Evolutionary conservation across 2,888 invertebrate species (phyloP).

Genomic region (Tinea semifulvella): DNA sequence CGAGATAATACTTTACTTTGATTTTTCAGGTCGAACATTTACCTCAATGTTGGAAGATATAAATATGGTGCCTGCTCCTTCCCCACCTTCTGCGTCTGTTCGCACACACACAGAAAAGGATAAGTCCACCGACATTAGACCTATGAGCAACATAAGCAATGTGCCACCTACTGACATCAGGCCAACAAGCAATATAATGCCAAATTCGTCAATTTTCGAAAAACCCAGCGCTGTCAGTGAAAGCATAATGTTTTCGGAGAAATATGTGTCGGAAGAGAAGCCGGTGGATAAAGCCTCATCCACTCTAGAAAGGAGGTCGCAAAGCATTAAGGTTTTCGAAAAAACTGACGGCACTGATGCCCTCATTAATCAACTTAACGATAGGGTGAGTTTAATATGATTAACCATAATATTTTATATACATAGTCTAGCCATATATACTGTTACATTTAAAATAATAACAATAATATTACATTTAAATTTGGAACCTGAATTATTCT

Average conservation of each 20-base stretch:
- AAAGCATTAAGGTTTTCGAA: slow-evolving; percentile 26
- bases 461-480: no score
- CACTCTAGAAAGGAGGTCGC: slow-evolving; percentile 41
- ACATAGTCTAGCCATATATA: background rate
- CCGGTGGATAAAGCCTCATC: slow-evolving; percentile 17
- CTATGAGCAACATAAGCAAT: no score
- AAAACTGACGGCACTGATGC: slow-evolving; percentile 38
- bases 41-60: slow-evolving; percentile 50
- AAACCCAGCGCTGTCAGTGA: slow-evolving; percentile 27
- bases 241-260: background rate
- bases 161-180: background rate
- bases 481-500: no score
- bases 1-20: no score
- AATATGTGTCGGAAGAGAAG: slow-evolving; percentile 18
- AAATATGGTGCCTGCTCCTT: slow-evolving; percentile 42
- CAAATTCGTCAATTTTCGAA: slow-evolving; percentile 25
- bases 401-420: background rate
- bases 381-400: slow-evolving; percentile 41
- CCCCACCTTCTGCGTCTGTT: slow-evolving; percentile 30
- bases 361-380: slow-evolving; percentile 54
- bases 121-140: slow-evolving; percentile 6
- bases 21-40: slow-evolving; percentile 42
- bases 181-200: slow-evolving; percentile 22
- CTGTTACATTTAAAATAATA: no score
- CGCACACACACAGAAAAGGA: slow-evolving; percentile 24